phyloP scores from a whole-genome alignment of 1,140 invertebrate species.

The Anoplophora glabripennis region DNA sequence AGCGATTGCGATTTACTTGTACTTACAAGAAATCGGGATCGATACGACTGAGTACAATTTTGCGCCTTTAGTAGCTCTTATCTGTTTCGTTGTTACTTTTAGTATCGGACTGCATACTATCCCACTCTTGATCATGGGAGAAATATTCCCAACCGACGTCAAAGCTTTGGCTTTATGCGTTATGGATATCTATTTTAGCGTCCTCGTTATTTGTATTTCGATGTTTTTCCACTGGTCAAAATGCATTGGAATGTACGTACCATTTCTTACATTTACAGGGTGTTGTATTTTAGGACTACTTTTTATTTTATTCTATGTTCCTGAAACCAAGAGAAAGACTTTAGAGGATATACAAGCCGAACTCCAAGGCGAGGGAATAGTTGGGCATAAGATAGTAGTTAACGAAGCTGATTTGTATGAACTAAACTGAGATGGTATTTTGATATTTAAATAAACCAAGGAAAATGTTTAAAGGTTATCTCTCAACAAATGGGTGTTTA shows the following conservation, averaged over 20 bases:
- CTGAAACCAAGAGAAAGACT: slow-evolving; percentile 80
- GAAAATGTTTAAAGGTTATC: too few species aligned
- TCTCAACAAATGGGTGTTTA: too few species aligned
- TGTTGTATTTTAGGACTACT: slow-evolving; percentile 59
- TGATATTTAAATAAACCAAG: too few species aligned
- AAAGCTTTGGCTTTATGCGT: slow-evolving; percentile 67
- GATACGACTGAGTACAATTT: slow-evolving; percentile 50
- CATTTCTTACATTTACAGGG: slow-evolving; percentile 70
- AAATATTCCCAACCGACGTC: slow-evolving; percentile 70
- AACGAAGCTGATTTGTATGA: background rate
- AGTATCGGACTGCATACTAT: slow-evolving; percentile 68
- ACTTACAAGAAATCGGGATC: slow-evolving; percentile 48
- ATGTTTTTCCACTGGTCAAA: slow-evolving; percentile 65
- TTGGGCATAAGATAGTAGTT: background rate
- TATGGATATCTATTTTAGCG: slow-evolving; percentile 66
- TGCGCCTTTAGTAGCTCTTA: slow-evolving; percentile 62
- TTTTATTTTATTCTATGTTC: slow-evolving; percentile 63
- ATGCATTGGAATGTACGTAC: slow-evolving; percentile 59
- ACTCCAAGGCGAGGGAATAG: slow-evolving; percentile 26
- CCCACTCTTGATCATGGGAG: slow-evolving; percentile 68
- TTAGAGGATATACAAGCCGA: slow-evolving; percentile 53
- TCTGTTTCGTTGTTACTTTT: slow-evolving; percentile 68
- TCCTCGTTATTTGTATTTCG: slow-evolving; percentile 71
- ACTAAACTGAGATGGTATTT: too few species aligned
- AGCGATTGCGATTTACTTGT: slow-evolving; percentile 61